Base-by-base conservation (phyloP, 2,888 invertebrate genomes). In the Thelaira solivaga region DNA sequence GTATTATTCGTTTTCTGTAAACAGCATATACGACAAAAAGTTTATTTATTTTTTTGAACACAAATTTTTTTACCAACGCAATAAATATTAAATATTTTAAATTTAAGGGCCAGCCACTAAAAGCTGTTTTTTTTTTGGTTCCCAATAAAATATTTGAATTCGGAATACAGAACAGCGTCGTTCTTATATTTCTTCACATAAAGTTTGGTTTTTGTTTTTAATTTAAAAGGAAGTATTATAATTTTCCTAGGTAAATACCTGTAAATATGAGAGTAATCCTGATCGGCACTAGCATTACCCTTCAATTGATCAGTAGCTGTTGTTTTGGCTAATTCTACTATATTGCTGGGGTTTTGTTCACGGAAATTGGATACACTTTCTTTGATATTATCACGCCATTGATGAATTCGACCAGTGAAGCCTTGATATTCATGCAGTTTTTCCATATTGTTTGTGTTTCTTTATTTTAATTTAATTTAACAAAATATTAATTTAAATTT, bases 341-440 rank as follows among this genome's bases (percentile, higher is more conserved):
- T 84, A 22, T 91, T 91, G 29, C 89, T 87, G 0, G 91, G 91
- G 83, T 92, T 90, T 68, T 91, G 88, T 80, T 94, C 93, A 73
- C 91, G 92, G 91, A 92, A 93, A 16, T 85, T 88, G 2, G 90
- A 86, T 91, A 92, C 93, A 76, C 91, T 90, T 84, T 93, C 93
- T 68, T 91, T 91, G 36, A 93, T 89, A 68, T 90, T 90, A 80
- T 95, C 94, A 51, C 93, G 90, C 78, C 91, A 90, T 18, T 91
- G 91, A 84, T 96, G 95, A 26, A 94, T 86, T 22, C 94, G 91
- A 6, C 95, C 95, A 1, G 92, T 88, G 61, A 93, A 89, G 0
- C 96, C 95, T 86, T 95, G 93, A 86, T 96, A 96, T 82, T 94
- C 94, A 84, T 94, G 92, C 64, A 96, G 88, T 87, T 96, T 96